phyloP scores from a whole-genome alignment of 2,113 vertebrate genomes.

The Ascaphus truei region DNA sequence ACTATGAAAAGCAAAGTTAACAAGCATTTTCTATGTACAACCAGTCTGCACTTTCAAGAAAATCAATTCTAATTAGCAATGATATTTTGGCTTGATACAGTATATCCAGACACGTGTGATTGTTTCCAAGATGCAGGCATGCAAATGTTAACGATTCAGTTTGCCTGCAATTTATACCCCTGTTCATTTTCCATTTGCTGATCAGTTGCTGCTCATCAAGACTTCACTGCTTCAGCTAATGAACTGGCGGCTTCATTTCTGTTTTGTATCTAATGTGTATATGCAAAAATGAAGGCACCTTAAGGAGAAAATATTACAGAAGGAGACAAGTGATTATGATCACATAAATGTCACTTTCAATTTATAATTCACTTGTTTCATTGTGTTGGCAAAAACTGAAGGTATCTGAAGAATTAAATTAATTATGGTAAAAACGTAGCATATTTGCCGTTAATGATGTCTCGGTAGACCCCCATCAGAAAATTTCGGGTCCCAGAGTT shows the following conservation, averaged over 20 bases:
- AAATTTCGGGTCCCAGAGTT: no score
- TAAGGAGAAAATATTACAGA: slow-evolving; percentile 53
- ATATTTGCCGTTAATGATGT: no score
- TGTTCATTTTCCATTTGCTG: slow-evolving; percentile 75
- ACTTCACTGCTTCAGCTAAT: slow-evolving; percentile 67
- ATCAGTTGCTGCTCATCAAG: slow-evolving; percentile 67
- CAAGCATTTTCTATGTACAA: slow-evolving; percentile 56
- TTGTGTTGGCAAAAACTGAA: slow-evolving; percentile 52
- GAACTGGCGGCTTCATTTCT: slow-evolving; percentile 58
- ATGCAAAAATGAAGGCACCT: slow-evolving; percentile 63
- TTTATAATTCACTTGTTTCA: slow-evolving; percentile 70
- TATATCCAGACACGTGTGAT: slow-evolving; percentile 74
- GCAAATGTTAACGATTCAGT: slow-evolving; percentile 78
- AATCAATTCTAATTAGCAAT: slow-evolving; percentile 83
- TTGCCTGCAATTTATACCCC: slow-evolving; percentile 70
- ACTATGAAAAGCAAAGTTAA: slow-evolving; percentile 51
- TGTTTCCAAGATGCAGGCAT: slow-evolving; percentile 65
- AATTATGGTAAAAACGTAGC: slow-evolving; percentile 61
- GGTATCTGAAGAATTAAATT: slow-evolving; percentile 59
- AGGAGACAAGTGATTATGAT: slow-evolving; percentile 58
- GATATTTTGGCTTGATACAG: slow-evolving; percentile 74
- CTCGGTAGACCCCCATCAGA: no score
- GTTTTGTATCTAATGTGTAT: slow-evolving; percentile 61
- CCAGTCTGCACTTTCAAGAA: slow-evolving; percentile 65
- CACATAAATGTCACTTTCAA: slow-evolving; percentile 66